Evolutionary conservation across 2,888 invertebrate genomes (phyloP), one percentile per base, ranked within the genome.

Genomic region (Agriopis leucophaearia): DNA sequence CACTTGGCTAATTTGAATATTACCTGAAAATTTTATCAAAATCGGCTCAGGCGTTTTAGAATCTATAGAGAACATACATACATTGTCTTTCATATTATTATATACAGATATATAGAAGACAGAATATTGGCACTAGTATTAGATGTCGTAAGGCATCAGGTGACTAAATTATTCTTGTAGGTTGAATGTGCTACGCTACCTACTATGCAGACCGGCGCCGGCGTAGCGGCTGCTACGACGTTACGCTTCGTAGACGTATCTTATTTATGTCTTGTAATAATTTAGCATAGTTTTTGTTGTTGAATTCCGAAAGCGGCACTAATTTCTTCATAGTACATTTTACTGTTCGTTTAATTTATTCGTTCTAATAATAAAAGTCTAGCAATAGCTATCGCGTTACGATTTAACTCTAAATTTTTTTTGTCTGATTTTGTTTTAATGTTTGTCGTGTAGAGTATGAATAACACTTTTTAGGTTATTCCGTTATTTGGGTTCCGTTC

Each of bases 251-350:
- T 86, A 88, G 86, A 80, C 84, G 78, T 79, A 78, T 82, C 82
- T 86, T 89, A 88, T 90, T 90, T 89, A 90, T 90, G 84, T 77
- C 81, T 80, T 77, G 83, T 84, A 83, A 88, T 87, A 88, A 86
- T 63, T 66, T 66, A 64, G 64, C 66, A 64, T 64, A 58, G 62
- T 66, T 67, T 67, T 70, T 86, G 87, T 85, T 82, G 79, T 81
- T 81, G 80, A 84, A 85, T 87, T 87, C 86, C 85, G 83, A 84
- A 42, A 50, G 12, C 38, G 9, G 51, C 40, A 55, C 81, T 79
- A 77, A 81, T 62, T 63, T 62, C 57, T 69, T 63, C 55, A 42
- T 62, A 40, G 50, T 65, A 74, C 79, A 82, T 84, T 82, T 73
- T 68, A 73, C 71, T 73, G 74, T 54, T 27, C 40, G 72, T 74